These are phyloP conservation scores for Stenotaenia linearis DNA, from an alignment of 2,888 invertebrate genomes.

Conservation along the genomic window DNA sequence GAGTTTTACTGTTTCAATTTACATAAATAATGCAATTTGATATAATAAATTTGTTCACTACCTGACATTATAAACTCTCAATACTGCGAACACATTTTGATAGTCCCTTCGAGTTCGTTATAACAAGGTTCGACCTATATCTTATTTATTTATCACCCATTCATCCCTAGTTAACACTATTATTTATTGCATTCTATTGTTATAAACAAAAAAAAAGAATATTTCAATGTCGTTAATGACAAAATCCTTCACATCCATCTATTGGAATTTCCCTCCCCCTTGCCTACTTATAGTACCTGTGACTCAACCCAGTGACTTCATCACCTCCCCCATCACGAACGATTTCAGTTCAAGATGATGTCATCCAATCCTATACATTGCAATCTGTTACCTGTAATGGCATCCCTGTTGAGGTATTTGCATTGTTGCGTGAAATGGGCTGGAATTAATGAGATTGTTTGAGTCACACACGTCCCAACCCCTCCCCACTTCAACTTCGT, in stretches of 20 bases:
- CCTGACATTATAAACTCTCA: no score
- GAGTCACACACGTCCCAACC: not conserved
- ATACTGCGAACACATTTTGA: no score
- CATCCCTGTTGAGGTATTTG: conserved; percentile 19
- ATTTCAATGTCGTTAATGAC: not conserved
- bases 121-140: no score
- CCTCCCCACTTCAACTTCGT: not conserved
- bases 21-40: no score
- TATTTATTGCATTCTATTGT: not conserved
- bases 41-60: no score
- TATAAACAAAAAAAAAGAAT: not conserved
- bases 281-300: not conserved
- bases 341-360: conserved; percentile 2
- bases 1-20: no score
- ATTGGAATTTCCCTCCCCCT: conserved; percentile 11
- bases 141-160: not conserved
- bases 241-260: conserved; percentile 3
- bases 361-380: not conserved
- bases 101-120: no score
- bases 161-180: not conserved
- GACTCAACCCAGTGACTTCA: conserved; percentile 9
- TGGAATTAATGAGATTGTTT: conserved; percentile 19
- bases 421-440: conserved; percentile 19
- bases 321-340: not conserved
- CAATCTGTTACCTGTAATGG: conserved; percentile 19